Percentiles rank a stretch among this genome's conserved stretches.
Evolutionary conservation across 2,888 invertebrate genomes (phyloP).

Genomic region (Seira sanloemensis): DNA sequence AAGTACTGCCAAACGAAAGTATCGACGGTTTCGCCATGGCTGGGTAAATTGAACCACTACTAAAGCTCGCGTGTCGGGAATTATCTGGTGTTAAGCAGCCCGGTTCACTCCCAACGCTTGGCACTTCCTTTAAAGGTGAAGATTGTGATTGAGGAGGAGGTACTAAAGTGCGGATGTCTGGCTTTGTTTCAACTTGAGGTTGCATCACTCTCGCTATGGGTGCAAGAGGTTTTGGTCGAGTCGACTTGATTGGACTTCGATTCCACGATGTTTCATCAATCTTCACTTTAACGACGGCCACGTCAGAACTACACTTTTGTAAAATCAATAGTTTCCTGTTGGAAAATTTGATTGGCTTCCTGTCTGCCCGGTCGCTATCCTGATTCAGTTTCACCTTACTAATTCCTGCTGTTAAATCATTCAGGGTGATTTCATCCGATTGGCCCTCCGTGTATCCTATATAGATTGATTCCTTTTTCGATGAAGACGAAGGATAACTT

Average conservation of each 20-base stretch:
- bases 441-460: not conserved
- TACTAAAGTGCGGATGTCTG: not conserved
- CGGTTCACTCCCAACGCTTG: not conserved
- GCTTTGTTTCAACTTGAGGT: not conserved
- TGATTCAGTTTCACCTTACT: conserved; percentile 46
- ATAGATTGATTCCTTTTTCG: not conserved
- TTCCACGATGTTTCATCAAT: conserved; percentile 41
- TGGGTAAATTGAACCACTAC: not conserved
- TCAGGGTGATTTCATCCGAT: conserved; percentile 51
- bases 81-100: not conserved
- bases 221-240: conserved; percentile 20
- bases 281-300: conserved; percentile 29
- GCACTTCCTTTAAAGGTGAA: not conserved
- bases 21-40: not conserved
- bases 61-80: not conserved
- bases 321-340: conserved; percentile 44
- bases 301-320: conserved; percentile 32
- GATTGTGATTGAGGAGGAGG: not conserved
- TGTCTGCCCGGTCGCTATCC: conserved; percentile 41
- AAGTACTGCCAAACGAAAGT: not conserved
- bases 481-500: not conserved
- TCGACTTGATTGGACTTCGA: conserved; percentile 15
- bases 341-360: conserved; percentile 44
- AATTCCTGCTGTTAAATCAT: conserved; percentile 61
- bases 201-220: too few relatives aligned